Evolutionary conservation across 1,140 invertebrate genomes (phyloP).

Genomic region (Steinernema feltiae): DNA sequence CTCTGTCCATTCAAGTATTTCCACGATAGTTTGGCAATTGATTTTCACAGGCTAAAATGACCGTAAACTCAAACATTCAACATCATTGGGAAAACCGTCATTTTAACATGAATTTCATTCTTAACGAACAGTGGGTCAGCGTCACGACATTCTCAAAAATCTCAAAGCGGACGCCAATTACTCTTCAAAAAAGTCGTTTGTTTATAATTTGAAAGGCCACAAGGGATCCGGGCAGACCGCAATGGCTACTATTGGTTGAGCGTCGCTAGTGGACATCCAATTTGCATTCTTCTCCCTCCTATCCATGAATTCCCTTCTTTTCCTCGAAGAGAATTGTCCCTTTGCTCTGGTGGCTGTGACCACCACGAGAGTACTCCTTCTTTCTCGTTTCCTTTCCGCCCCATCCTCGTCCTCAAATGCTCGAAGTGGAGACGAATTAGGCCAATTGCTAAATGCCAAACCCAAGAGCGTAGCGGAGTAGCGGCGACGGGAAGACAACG

Average conservation of each 20-base stretch:
- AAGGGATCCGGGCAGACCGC: background rate
- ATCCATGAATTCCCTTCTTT: background rate
- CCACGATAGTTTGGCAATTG: no score
- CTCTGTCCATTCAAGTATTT: no score
- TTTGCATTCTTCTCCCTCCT: background rate
- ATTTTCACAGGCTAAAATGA: no score
- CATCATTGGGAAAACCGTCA: no score
- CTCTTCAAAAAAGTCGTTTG: background rate
- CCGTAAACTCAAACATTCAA: no score
- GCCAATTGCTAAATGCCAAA: background rate
- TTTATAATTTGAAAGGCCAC: background rate
- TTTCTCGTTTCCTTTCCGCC: background rate
- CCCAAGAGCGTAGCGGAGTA: background rate
- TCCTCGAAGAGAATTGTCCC: background rate
- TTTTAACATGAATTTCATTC: background rate
- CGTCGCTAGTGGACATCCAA: slow-evolving; percentile 15
- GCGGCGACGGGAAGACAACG: background rate
- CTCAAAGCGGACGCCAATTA: background rate
- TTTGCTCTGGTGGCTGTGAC: background rate
- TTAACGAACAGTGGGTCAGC: background rate
- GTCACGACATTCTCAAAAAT: background rate
- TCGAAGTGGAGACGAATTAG: slow-evolving; percentile 4
- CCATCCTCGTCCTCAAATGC: background rate
- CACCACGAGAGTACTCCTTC: background rate
- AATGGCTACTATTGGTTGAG: background rate